Percentiles rank a stretch among this genome's conserved stretches.
Evolutionary conservation across 1,140 invertebrate species (phyloP).

Genomic region (Cydia fagiglandana): DNA sequence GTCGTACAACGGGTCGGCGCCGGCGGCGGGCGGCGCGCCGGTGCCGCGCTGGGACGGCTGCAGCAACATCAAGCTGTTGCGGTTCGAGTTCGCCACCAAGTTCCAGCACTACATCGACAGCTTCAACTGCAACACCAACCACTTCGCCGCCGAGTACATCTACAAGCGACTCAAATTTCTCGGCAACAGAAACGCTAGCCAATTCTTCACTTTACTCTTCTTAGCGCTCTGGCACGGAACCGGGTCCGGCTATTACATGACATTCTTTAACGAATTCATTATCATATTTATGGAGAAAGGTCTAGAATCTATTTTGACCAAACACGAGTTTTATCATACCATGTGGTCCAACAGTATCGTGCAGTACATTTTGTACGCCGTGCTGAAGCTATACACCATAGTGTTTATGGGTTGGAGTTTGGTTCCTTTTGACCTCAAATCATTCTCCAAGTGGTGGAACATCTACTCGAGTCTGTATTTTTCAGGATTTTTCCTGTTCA

Average conservation of each 20-base stretch:
- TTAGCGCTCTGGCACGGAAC: slow-evolving; percentile 97
- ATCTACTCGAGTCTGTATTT: slow-evolving; percentile 65
- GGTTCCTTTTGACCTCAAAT: slow-evolving; percentile 88
- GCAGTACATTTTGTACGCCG: slow-evolving; percentile 73
- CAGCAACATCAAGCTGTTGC: slow-evolving; percentile 88
- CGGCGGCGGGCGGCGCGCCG: slow-evolving; percentile 62
- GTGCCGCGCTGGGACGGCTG: slow-evolving; percentile 89
- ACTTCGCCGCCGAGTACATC: slow-evolving; percentile 94
- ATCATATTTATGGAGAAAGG: slow-evolving; percentile 93
- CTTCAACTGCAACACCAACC: slow-evolving; percentile 97
- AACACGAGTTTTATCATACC: slow-evolving; percentile 73
- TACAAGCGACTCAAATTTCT: slow-evolving; percentile 96
- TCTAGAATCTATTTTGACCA: slow-evolving; percentile 79
- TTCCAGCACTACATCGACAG: slow-evolving; percentile 92
- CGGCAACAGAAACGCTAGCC: slow-evolving; percentile 91
- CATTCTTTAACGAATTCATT: slow-evolving; percentile 95
- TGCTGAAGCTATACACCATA: slow-evolving; percentile 88
- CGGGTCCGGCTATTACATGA: slow-evolving; percentile 94
- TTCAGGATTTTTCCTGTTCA: slow-evolving; percentile 67
- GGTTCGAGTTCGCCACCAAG: slow-evolving; percentile 88
- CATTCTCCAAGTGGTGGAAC: slow-evolving; percentile 74
- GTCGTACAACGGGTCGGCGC: slow-evolving; percentile 87
- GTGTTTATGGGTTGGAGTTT: slow-evolving; percentile 93
- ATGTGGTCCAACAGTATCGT: slow-evolving; percentile 66
- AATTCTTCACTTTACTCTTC: slow-evolving; percentile 89